These are phyloP conservation scores for Physeter macrocephalus DNA, from an alignment of 2,113 vertebrate species.

Conservation along the genomic window DNA sequence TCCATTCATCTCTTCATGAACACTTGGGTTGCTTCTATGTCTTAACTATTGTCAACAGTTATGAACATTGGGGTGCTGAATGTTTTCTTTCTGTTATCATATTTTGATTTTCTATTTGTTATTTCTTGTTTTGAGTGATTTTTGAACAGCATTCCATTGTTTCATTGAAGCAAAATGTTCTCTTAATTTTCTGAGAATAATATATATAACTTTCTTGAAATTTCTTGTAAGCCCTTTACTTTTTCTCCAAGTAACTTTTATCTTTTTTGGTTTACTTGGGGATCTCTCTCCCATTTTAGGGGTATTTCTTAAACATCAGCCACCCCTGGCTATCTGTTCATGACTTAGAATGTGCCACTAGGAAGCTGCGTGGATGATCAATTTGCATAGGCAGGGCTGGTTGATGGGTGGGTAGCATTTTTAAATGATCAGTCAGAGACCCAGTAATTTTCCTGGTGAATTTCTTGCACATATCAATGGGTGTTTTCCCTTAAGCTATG, in stretches of 20 bases:
- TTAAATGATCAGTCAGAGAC: background rate
- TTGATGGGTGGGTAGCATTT: background rate
- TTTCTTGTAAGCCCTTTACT: background rate
- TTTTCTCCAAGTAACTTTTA: background rate
- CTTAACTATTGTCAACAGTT: background rate
- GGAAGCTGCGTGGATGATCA: background rate
- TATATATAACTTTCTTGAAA: background rate
- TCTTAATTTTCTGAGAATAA: background rate
- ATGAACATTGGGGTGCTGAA: background rate
- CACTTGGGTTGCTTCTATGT: background rate
- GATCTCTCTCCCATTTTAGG: background rate
- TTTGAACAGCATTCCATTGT: background rate
- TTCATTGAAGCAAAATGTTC: background rate
- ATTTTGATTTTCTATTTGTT: background rate
- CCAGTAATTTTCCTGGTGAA: background rate
- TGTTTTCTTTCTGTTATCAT: background rate
- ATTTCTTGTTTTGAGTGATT: background rate
- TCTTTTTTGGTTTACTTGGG: background rate
- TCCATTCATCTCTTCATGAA: background rate
- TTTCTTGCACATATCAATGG: background rate
- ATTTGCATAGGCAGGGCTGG: background rate
- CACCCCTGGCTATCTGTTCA: background rate
- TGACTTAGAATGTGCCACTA: background rate
- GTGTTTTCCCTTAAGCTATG: background rate
- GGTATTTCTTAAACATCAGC: background rate